phyloP scores from a whole-genome alignment of 2,888 invertebrate genomes.

The Podotricha telesiphe region DNA sequence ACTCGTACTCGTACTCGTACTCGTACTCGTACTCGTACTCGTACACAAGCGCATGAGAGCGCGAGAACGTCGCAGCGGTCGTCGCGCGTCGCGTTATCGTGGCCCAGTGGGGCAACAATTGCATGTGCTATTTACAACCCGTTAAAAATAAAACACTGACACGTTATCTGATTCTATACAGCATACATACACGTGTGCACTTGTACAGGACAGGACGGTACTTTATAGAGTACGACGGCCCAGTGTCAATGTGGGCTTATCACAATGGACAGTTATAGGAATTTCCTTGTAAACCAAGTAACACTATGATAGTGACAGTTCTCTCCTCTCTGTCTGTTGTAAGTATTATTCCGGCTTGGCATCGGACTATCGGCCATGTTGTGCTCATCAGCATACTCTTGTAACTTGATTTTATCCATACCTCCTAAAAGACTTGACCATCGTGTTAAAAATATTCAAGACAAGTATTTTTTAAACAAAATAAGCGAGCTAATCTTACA shows the following conservation, averaged over 20 bases:
- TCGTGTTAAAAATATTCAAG: background rate
- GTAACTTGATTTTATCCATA: background rate
- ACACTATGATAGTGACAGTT: background rate
- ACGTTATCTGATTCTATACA: conserved; percentile 31
- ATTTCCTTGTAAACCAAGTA: background rate
- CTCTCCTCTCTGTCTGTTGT: background rate
- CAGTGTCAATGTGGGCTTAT: background rate
- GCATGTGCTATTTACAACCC: conserved; percentile 52
- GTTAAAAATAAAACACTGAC: conserved; percentile 47
- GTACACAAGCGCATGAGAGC: background rate
- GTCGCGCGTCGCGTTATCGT: conserved; percentile 34
- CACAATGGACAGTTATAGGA: background rate
- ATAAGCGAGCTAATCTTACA: too few species aligned
- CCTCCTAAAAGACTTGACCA: background rate
- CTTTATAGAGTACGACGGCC: background rate
- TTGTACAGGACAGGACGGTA: background rate
- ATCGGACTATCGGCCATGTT: background rate
- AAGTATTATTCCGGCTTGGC: background rate
- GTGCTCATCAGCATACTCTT: background rate
- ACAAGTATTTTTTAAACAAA: too few species aligned
- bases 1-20: too few species aligned
- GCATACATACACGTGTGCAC: background rate
- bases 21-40: background rate
- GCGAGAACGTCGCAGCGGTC: background rate
- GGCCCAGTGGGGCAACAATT: conserved; percentile 43